Evolutionary conservation across 2,888 invertebrate genomes (phyloP).

Genomic region (Blastobasis lacticolella): DNA sequence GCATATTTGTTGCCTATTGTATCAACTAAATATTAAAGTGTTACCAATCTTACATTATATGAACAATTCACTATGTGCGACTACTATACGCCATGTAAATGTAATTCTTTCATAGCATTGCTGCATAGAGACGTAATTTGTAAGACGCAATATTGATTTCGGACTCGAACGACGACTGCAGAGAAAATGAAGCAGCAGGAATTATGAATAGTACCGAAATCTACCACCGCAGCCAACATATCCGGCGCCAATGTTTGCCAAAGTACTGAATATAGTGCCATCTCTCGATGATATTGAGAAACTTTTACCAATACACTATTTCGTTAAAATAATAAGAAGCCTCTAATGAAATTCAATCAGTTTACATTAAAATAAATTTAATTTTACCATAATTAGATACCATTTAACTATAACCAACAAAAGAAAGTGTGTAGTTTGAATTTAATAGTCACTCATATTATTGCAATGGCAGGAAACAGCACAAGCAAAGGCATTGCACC

Average conservation of each 20-base stretch:
- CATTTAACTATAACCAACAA: too few species aligned
- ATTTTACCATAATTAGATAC: too few species aligned
- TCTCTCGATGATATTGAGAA: neutral
- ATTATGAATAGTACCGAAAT: conserved; percentile 48
- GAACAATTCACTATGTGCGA: conserved; percentile 74
- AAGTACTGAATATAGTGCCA: conserved; percentile 7
- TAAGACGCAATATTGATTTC: conserved; percentile 67
- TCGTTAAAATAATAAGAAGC: too few species aligned
- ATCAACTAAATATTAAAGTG: conserved; percentile 68
- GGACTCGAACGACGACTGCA: conserved; percentile 62
- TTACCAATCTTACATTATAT: conserved; percentile 75
- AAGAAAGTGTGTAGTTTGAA: too few species aligned
- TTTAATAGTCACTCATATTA: too few species aligned
- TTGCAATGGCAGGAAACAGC: too few species aligned
- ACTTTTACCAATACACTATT: too few species aligned
- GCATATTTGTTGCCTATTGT: conserved; percentile 49
- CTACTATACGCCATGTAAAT: conserved; percentile 72
- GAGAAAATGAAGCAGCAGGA: conserved; percentile 37
- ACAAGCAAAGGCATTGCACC: too few species aligned
- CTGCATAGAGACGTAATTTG: conserved; percentile 69
- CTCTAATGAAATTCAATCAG: too few species aligned
- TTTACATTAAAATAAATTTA: too few species aligned
- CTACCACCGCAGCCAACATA: conserved; percentile 26
- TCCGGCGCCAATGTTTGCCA: conserved; percentile 31
- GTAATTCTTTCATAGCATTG: conserved; percentile 71